These are phyloP conservation scores for Magallana gigas DNA, from an alignment of 1,140 invertebrate species.

Conservation along the genomic window DNA sequence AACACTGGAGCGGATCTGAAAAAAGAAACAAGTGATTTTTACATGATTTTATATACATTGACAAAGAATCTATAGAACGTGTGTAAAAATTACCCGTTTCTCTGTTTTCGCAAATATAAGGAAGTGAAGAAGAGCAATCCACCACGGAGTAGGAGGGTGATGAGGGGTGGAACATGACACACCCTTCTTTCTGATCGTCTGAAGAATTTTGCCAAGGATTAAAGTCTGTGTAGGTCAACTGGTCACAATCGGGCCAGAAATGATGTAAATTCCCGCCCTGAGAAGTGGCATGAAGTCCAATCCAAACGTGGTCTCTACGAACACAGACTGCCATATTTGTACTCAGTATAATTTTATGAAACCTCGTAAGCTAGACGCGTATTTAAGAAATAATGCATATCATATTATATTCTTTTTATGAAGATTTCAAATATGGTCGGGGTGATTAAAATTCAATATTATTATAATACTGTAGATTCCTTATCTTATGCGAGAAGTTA, in stretches of 20 bases:
- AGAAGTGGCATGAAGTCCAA: neutral
- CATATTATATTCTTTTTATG: no score
- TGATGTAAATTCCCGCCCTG: neutral
- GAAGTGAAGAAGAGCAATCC: neutral
- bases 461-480: no score
- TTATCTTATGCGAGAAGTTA: no score
- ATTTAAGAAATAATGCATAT: no score
- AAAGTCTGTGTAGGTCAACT: neutral
- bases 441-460: no score
- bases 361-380: no score
- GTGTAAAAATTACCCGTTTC: neutral
- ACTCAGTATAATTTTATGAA: no score
- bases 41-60: neutral
- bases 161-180: neutral
- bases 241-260: neutral
- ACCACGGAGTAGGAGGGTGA: neutral
- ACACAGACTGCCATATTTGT: no score
- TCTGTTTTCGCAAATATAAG: neutral
- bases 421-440: no score
- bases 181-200: slow-evolving; percentile 10
- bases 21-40: neutral
- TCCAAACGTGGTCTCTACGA: neutral
- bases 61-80: no score
- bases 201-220: neutral
- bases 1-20: slow-evolving; percentile 5